These are phyloP conservation scores for Setophaga kirtlandii DNA, from an alignment of 2,113 vertebrate species.

Conservation along the genomic window DNA sequence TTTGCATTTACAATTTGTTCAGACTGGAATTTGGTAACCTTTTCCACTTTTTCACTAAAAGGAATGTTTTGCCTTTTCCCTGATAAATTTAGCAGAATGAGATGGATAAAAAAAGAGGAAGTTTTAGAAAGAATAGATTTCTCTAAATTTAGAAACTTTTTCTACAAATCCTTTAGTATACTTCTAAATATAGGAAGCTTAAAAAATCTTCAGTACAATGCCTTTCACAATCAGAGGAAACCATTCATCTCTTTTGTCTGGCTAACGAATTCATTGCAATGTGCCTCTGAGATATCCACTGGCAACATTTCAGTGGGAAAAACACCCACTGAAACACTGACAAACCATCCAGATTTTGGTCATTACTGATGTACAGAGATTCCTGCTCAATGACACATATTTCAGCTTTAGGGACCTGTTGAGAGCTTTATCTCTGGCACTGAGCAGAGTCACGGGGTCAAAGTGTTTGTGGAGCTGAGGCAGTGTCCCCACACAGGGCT, in stretches of 20 bases:
- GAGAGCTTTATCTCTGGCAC: neutral
- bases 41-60: neutral
- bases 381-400: neutral
- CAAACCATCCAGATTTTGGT: neutral
- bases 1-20: neutral
- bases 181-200: neutral
- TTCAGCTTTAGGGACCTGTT: neutral
- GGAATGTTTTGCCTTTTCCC: neutral
- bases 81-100: neutral
- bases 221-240: slow-evolving; percentile 2
- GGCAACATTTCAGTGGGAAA: neutral
- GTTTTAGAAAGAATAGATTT: neutral
- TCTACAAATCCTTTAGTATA: neutral
- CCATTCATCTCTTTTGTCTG: neutral
- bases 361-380: neutral
- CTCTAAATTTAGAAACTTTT: neutral
- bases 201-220: slow-evolving; percentile 7
- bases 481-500: neutral
- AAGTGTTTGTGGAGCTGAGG: neutral
- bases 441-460: neutral
- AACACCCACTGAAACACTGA: neutral
- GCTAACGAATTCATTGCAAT: neutral
- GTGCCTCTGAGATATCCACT: rapidly evolving
- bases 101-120: neutral
- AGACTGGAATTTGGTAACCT: neutral